These are phyloP conservation scores for Caenorhabditis doughertyi DNA, from an alignment of 2,888 invertebrate genomes.

Conservation along the genomic window DNA sequence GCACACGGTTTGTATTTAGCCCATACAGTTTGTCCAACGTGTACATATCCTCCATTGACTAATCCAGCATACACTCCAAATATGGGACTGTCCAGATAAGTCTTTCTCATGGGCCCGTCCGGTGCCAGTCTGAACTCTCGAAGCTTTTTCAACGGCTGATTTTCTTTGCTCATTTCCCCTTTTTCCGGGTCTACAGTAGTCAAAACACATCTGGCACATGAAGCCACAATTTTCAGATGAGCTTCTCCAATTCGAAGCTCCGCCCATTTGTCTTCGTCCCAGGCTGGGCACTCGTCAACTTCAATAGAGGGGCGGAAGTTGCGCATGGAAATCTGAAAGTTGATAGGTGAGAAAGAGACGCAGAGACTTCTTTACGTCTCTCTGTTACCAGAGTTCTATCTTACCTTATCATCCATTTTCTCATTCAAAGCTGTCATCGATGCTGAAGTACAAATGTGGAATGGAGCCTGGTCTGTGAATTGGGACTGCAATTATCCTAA, in stretches of 20 bases:
- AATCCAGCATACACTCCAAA: conserved; percentile 69
- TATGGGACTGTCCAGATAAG: conserved; percentile 60
- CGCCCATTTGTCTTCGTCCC: conserved; percentile 73
- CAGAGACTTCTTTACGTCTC: too few species aligned
- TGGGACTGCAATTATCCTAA: conserved; percentile 48
- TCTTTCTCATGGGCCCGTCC: conserved; percentile 62
- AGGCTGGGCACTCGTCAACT: too few species aligned
- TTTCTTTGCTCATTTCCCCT: conserved; percentile 58
- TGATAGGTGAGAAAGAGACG: too few species aligned
- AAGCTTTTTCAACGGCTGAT: conserved; percentile 62
- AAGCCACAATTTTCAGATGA: conserved; percentile 61
- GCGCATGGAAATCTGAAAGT: conserved; percentile 56
- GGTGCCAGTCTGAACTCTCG: conserved; percentile 66
- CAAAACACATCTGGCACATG: conserved; percentile 68
- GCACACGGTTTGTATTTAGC: conserved; percentile 66
- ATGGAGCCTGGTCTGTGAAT: conserved; percentile 68
- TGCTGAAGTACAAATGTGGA: conserved; percentile 53
- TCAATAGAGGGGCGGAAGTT: conserved; percentile 71
- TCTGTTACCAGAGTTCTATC: too few species aligned
- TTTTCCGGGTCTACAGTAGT: conserved; percentile 67
- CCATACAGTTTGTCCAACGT: conserved; percentile 68
- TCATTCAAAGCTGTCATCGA: conserved; percentile 62
- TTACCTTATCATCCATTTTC: conserved; percentile 50
- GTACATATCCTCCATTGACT: conserved; percentile 62
- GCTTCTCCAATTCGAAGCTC: conserved; percentile 66